phyloP scores from a whole-genome alignment of 2,113 vertebrate genomes.

The Vulpes ferrilata region DNA sequence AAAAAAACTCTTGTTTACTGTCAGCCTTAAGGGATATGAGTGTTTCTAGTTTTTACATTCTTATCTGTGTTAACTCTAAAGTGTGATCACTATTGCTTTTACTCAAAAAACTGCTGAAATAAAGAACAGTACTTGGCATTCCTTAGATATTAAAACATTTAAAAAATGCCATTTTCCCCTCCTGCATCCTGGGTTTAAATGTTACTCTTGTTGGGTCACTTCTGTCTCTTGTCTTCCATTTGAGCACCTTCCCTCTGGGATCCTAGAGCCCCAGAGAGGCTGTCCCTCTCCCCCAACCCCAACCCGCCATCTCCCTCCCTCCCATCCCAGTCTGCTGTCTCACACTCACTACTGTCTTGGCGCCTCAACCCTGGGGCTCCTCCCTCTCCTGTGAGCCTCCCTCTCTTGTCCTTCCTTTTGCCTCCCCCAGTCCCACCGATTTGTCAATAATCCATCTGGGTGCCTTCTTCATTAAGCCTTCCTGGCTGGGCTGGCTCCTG shows the following conservation, averaged over 20 bases:
- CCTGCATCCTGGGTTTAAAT: not conserved
- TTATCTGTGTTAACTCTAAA: slow-evolving; percentile 58
- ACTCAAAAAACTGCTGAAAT: slow-evolving; percentile 56
- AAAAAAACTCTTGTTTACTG: not conserved
- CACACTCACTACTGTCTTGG: not conserved
- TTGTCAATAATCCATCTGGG: not conserved
- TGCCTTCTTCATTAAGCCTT: not conserved
- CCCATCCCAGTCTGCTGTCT: not conserved
- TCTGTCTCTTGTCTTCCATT: not conserved
- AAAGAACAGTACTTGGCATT: slow-evolving; percentile 59
- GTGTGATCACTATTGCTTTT: slow-evolving; percentile 57
- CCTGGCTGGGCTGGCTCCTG: not conserved
- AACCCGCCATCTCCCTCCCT: not conserved
- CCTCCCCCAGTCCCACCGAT: not conserved
- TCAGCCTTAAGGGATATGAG: slow-evolving; percentile 18
- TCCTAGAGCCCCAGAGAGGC: not conserved
- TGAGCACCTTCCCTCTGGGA: not conserved
- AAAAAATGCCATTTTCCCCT: not conserved
- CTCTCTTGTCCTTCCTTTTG: not conserved
- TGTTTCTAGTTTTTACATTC: slow-evolving; percentile 61
- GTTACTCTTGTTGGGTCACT: not conserved
- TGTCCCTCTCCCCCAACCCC: not conserved
- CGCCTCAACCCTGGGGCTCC: not conserved
- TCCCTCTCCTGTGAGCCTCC: not conserved
- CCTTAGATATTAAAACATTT: slow-evolving; percentile 53